These are phyloP conservation scores for Nasonia vitripennis DNA, from an alignment of 1,140 invertebrate genomes.

Conservation along the genomic window DNA sequence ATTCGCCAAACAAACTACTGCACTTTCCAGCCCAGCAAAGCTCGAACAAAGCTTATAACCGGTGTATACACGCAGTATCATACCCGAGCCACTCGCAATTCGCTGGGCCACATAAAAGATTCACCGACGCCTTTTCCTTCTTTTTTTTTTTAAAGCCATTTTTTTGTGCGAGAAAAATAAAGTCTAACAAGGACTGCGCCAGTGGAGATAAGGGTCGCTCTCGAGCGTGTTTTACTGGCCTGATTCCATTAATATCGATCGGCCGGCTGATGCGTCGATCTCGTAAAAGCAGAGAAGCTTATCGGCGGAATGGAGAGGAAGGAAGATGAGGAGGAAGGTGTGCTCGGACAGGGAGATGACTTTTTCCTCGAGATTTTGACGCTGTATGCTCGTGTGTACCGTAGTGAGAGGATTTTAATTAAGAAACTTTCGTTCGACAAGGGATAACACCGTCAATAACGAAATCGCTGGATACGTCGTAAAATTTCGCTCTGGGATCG, in stretches of 20 bases:
- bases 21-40: background rate
- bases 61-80: background rate
- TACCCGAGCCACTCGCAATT: background rate
- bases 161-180: background rate
- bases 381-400: background rate
- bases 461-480: background rate
- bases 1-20: background rate
- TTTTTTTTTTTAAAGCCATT: background rate
- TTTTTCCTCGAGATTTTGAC: background rate
- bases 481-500: background rate
- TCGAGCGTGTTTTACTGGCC: background rate
- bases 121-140: background rate
- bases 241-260: slow-evolving; percentile 41
- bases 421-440: too few species aligned
- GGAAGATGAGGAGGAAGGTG: background rate
- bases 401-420: too few species aligned
- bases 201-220: background rate
- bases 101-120: background rate
- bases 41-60: background rate
- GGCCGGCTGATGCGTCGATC: background rate
- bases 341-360: background rate
- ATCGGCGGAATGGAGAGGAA: background rate
- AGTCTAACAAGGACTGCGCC: background rate
- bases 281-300: slow-evolving; percentile 13
- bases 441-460: too few species aligned